Conservation (phyloP, 2,797 vertebrate species). For the Ptychobarbus kaznakovi region DNA sequence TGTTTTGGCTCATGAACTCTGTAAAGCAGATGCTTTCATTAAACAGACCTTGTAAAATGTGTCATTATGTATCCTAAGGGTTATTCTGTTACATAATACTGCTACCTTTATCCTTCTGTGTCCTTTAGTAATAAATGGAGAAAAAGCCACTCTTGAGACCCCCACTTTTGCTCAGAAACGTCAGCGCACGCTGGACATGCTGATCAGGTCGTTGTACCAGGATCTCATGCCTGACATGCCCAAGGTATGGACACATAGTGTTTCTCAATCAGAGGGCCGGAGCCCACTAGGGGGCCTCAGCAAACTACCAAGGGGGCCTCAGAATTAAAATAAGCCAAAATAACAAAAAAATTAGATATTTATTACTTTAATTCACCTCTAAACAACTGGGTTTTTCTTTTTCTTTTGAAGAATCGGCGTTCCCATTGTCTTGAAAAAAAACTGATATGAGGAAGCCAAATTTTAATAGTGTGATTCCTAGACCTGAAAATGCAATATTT, state of each 20-base stretch:
- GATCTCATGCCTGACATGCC: slow-evolving; percentile 95
- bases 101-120: slow-evolving; percentile 8
- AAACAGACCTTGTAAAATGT: slow-evolving; percentile 29
- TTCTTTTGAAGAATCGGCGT: not conserved
- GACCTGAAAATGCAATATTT: not conserved
- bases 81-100: slow-evolving; percentile 13
- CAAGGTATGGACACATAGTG: slow-evolving; percentile 81
- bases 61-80: not conserved
- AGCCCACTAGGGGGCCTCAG: not conserved
- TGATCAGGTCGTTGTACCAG: slow-evolving; percentile 96
- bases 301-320: not conserved
- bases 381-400: not conserved
- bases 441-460: not conserved
- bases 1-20: slow-evolving; percentile 26
- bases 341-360: not conserved
- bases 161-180: slow-evolving; percentile 98
- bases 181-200: slow-evolving; percentile 96
- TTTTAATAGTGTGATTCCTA: not conserved
- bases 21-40: slow-evolving; percentile 24
- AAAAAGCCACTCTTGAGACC: slow-evolving; percentile 99
- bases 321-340: not conserved
- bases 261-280: not conserved
- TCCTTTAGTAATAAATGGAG: slow-evolving; percentile 96
- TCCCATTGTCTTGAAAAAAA: not conserved
- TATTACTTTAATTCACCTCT: not conserved